These are phyloP conservation scores for Tragelaphus eurycerus DNA, from an alignment of 2,797 vertebrate genomes.

Conservation along the genomic window DNA sequence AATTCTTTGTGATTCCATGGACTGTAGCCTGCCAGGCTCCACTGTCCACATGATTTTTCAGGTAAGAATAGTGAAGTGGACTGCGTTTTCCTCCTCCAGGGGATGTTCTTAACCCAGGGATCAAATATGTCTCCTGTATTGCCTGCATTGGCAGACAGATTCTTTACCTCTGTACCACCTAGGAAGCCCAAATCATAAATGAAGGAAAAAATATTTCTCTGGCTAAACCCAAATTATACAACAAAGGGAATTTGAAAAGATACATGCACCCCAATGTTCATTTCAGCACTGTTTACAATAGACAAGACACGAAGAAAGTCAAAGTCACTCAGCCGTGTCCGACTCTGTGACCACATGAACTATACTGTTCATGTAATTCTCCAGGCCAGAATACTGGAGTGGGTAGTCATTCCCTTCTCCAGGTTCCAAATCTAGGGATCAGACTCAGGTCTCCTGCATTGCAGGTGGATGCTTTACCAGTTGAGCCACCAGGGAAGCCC, in stretches of 20 bases:
- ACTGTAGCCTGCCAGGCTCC: not conserved
- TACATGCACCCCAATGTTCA: not conserved
- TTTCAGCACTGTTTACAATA: not conserved
- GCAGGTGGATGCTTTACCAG: not conserved
- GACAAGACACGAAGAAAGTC: not conserved
- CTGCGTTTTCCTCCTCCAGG: not conserved
- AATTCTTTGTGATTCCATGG: not conserved
- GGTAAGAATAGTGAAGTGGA: not conserved
- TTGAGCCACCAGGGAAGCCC: not conserved
- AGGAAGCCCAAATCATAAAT: not conserved
- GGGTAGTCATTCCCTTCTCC: not conserved
- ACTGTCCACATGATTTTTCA: not conserved
- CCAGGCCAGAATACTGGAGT: not conserved
- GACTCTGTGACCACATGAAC: not conserved
- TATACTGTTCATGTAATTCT: not conserved
- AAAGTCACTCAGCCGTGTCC: not conserved
- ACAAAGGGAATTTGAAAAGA: not conserved
- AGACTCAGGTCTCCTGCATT: not conserved
- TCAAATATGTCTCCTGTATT: not conserved
- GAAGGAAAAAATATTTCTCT: not conserved
- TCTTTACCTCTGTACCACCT: not conserved
- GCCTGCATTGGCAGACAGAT: not conserved
- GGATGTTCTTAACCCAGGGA: not conserved
- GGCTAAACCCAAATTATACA: not conserved
- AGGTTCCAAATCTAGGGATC: not conserved